Percentiles rank a stretch among this genome's conserved stretches.
Conservation (phyloP, 2,113 vertebrate genomes). For the Platichthys flesus region DNA sequence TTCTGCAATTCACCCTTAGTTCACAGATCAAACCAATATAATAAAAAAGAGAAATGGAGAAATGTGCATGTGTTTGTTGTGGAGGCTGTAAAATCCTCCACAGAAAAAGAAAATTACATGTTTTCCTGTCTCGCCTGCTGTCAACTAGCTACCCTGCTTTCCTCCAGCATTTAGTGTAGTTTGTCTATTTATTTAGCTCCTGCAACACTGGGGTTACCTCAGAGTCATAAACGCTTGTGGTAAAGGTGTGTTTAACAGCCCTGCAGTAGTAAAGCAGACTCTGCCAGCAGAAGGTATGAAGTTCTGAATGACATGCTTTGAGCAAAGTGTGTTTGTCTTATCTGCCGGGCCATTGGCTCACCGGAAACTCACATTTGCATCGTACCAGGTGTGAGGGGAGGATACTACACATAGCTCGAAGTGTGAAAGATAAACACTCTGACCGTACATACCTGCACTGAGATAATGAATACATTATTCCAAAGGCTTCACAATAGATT, state of each 20-base stretch:
- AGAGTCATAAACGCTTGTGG: not conserved
- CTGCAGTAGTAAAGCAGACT: not conserved
- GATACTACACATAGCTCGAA: no score
- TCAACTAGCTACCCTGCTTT: no score
- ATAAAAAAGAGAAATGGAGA: no score
- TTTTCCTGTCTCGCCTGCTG: not conserved
- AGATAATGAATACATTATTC: no score
- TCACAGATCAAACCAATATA: not conserved
- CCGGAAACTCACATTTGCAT: no score
- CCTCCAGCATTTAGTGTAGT: not conserved
- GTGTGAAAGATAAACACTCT: no score
- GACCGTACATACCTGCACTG: no score
- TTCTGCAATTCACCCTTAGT: not conserved
- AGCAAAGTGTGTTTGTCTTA: not conserved
- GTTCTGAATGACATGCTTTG: slow-evolving; percentile 29
- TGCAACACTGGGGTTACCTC: not conserved
- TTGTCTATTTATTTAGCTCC: not conserved
- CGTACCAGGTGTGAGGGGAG: no score
- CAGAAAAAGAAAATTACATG: not conserved
- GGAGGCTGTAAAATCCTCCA: not conserved
- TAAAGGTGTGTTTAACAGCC: slow-evolving; percentile 9
- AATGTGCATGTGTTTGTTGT: not conserved
- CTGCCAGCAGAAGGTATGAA: slow-evolving; percentile 4
- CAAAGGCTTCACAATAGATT: not conserved
- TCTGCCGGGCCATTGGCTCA: not conserved